A percentile compares a stretch with the other conserved stretches of the same genome.
These are phyloP conservation scores for Malthinus flaveolus DNA, from an alignment of 2,888 invertebrate species.

Conservation along the genomic window DNA sequence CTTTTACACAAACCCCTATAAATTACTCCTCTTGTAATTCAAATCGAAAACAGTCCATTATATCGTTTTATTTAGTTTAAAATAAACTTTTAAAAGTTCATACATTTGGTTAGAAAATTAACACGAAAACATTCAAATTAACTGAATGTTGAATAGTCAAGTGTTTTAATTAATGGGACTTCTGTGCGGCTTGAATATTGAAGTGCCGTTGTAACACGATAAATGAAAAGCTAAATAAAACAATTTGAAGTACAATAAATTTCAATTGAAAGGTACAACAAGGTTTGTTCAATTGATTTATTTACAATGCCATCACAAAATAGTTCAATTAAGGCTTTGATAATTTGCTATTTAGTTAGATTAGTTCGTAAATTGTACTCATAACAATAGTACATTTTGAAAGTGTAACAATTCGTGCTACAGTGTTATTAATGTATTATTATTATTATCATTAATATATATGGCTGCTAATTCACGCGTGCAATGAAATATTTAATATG, in stretches of 20 bases:
- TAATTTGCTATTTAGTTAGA: not conserved
- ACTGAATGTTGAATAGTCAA: constrained; percentile 3
- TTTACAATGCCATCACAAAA: constrained; percentile 2
- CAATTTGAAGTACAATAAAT: constrained; percentile 16
- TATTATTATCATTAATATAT: too few species aligned
- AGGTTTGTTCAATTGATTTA: constrained; percentile 18
- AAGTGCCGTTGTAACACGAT: constrained; percentile 11
- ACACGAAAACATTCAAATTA: constrained; percentile 7
- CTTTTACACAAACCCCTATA: too few species aligned
- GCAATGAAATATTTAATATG: too few species aligned
- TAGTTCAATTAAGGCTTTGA: not conserved
- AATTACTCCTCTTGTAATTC: too few species aligned
- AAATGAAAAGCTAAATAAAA: constrained; percentile 15
- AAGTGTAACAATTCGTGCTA: too few species aligned
- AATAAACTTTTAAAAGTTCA: not conserved
- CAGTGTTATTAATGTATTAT: too few species aligned
- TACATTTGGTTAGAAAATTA: constrained; percentile 6
- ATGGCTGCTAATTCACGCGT: too few species aligned
- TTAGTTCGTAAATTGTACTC: too few species aligned
- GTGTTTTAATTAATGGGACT: constrained; percentile 15
- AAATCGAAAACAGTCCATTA: too few species aligned
- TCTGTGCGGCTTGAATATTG: constrained; percentile 7
- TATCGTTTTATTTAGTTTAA: too few species aligned
- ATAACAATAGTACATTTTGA: too few species aligned
- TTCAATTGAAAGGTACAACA: constrained; percentile 12